phyloP scores from a whole-genome alignment of 2,888 invertebrate species.

The Cephus nigrinus region DNA sequence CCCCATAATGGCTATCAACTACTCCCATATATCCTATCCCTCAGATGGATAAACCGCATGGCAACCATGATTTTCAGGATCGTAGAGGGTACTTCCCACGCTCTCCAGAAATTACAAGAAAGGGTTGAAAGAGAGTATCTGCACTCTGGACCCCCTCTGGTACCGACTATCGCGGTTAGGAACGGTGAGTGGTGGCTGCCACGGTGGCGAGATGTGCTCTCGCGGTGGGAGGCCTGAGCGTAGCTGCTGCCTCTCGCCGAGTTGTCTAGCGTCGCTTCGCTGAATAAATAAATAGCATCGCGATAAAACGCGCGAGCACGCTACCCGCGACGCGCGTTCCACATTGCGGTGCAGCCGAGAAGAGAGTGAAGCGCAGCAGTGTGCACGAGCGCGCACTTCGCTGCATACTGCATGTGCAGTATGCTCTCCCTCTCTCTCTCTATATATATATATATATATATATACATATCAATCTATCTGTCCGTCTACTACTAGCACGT shows the following conservation, averaged over 20 bases:
- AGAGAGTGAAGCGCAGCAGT: not conserved
- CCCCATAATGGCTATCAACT: not conserved
- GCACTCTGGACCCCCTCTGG: not conserved
- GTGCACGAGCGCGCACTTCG: not conserved
- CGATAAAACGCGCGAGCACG: slow-evolving; percentile 30
- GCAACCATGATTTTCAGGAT: not conserved
- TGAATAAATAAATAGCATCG: slow-evolving; percentile 33
- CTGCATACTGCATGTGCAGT: too few relatives aligned
- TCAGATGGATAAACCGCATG: not conserved
- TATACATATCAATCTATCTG: not conserved
- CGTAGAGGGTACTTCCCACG: not conserved
- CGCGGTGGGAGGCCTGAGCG: not conserved
- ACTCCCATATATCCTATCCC: not conserved
- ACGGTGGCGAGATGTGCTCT: not conserved
- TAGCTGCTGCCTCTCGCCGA: not conserved
- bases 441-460: too few relatives aligned
- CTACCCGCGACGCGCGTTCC: slow-evolving; percentile 23
- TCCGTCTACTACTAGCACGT: not conserved
- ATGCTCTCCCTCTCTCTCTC: too few relatives aligned
- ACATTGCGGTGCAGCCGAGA: slow-evolving; percentile 29
- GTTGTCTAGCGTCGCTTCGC: slow-evolving; percentile 11
- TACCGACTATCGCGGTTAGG: not conserved
- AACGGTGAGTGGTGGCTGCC: not conserved
- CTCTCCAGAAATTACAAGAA: not conserved
- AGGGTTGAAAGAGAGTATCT: not conserved